phyloP scores from a whole-genome alignment of 2,888 invertebrate genomes.

The Drosophila eohydei region DNA sequence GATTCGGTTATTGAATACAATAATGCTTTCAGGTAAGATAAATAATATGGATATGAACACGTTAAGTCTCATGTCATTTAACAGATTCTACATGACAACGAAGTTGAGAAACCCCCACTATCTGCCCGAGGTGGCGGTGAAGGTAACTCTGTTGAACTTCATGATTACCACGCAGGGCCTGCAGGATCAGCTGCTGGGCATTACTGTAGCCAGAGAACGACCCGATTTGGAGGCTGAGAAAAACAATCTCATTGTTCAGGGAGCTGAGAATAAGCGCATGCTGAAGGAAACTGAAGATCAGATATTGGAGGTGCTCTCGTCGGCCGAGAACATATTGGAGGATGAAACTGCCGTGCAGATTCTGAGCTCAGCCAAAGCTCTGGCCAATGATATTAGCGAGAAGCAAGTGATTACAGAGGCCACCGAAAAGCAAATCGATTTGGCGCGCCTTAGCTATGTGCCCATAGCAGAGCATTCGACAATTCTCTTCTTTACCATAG shows the following conservation, averaged over 20 bases:
- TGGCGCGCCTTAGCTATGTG: slow-evolving; percentile 93
- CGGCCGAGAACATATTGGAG: slow-evolving; percentile 93
- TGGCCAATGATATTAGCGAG: slow-evolving; percentile 95
- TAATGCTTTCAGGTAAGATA: slow-evolving; percentile 89
- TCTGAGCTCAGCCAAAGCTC: slow-evolving; percentile 94
- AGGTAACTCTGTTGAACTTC: slow-evolving; percentile 95
- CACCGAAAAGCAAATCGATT: slow-evolving; percentile 95
- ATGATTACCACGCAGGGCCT: slow-evolving; percentile 95
- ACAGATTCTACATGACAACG: slow-evolving; percentile 95
- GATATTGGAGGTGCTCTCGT: slow-evolving; percentile 91
- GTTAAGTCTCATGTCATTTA: not conserved
- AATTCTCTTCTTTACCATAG: slow-evolving; percentile 95
- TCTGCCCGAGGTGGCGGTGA: slow-evolving; percentile 96
- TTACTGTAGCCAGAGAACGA: slow-evolving; percentile 95
- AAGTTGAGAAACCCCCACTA: slow-evolving; percentile 97
- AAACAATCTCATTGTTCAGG: slow-evolving; percentile 93
- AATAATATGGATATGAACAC: not conserved
- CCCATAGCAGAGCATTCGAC: slow-evolving; percentile 96
- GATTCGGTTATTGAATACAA: slow-evolving; percentile 96
- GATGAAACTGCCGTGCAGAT: slow-evolving; percentile 96
- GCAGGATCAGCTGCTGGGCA: slow-evolving; percentile 94
- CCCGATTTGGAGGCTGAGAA: slow-evolving; percentile 97
- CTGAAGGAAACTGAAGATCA: slow-evolving; percentile 96
- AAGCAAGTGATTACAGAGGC: slow-evolving; percentile 95
- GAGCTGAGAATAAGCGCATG: slow-evolving; percentile 92